Evolutionary conservation across 2,113 vertebrate species (phyloP).

Genomic region (Dascyllus trimaculatus): DNA sequence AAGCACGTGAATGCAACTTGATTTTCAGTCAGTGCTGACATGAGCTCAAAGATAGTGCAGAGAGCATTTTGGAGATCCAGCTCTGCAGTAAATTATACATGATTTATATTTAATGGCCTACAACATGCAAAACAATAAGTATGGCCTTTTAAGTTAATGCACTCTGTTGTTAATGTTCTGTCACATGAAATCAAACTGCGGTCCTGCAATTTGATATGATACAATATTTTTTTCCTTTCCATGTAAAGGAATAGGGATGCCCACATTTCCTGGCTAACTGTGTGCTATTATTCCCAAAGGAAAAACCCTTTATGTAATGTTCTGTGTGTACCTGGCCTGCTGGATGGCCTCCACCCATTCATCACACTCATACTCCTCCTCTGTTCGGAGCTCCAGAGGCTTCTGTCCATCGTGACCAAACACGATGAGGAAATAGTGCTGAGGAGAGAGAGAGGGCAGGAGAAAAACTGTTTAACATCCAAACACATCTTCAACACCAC

Average conservation of each 20-base stretch:
- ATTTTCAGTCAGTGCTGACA: too few relatives aligned
- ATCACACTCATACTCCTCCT: slow-evolving; percentile 93
- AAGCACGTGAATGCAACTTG: too few relatives aligned
- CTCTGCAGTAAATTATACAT: slow-evolving; percentile 11
- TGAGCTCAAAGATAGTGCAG: background rate
- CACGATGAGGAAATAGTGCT: slow-evolving; percentile 97
- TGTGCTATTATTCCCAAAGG: too few relatives aligned
- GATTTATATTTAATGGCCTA: slow-evolving; percentile 2
- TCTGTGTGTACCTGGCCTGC: slow-evolving; percentile 91
- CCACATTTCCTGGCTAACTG: background rate
- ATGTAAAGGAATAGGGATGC: too few relatives aligned
- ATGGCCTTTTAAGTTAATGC: too few relatives aligned
- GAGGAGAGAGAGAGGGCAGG: slow-evolving; percentile 14
- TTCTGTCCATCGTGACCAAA: slow-evolving; percentile 98
- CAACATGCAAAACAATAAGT: background rate
- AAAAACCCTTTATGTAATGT: background rate
- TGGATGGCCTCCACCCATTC: slow-evolving; percentile 99
- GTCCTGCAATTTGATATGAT: background rate
- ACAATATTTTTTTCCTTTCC: background rate
- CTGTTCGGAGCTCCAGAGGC: slow-evolving; percentile 94
- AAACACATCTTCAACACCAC: background rate
- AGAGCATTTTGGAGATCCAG: background rate
- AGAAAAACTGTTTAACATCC: slow-evolving; percentile 2
- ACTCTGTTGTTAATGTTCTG: background rate
- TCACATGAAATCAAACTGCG: slow-evolving; percentile 4